Percentiles rank a stretch among this genome's conserved stretches.
Conservation (phyloP, 2,888 invertebrate genomes). For the Chloromyia formosa region DNA sequence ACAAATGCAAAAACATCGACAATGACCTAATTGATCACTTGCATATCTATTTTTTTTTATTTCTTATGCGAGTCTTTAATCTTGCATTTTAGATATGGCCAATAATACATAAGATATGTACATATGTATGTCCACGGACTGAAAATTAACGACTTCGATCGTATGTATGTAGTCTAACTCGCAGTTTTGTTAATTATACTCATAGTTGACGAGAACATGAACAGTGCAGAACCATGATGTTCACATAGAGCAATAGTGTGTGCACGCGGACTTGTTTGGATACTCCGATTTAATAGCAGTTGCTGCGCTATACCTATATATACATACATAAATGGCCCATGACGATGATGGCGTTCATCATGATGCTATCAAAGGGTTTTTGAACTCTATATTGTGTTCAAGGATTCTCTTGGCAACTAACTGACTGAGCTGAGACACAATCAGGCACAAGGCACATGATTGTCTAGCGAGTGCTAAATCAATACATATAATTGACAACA, state of each 20-base stretch:
- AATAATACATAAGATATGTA: not conserved
- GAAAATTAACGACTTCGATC: not conserved
- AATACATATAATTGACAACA: conserved; percentile 34
- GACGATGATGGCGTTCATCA: not conserved
- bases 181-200: conserved; percentile 31
- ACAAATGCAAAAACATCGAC: conserved; percentile 39
- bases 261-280: not conserved
- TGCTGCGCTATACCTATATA: not conserved
- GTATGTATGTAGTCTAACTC: conserved; percentile 8
- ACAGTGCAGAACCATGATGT: not conserved
- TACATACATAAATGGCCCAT: not conserved
- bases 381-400: conserved; percentile 42
- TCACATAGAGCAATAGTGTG: not conserved
- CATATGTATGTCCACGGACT: not conserved
- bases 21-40: conserved; percentile 43
- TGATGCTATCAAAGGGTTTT: conserved; percentile 32
- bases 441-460: not conserved
- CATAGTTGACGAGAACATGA: conserved; percentile 10
- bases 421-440: not conserved
- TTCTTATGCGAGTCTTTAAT: not conserved
- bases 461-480: conserved; percentile 23
- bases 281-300: not conserved
- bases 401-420: conserved; percentile 37
- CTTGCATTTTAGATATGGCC: not conserved
- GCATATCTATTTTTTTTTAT: conserved; percentile 22